Conservation (phyloP, 2,113 vertebrate species). For the Trachemys scripta region DNA sequence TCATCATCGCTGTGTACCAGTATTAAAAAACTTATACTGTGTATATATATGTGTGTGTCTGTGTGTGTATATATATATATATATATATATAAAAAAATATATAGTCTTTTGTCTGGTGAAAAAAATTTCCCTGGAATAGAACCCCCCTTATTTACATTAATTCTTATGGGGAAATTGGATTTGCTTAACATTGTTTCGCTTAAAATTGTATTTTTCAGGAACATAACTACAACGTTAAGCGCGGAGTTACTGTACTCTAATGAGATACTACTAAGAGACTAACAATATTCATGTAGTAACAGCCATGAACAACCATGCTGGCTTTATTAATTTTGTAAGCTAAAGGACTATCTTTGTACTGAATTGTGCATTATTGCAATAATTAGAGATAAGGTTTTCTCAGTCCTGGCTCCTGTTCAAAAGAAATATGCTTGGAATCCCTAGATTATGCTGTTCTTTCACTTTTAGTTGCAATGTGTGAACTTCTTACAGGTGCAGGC, state of each 20-base stretch:
- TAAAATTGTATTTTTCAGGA: no score
- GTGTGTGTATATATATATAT: no score
- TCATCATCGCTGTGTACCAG: no score
- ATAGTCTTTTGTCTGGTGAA: no score
- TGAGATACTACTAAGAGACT: background rate
- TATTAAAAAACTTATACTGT: no score
- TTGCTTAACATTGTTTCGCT: no score
- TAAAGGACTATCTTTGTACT: background rate
- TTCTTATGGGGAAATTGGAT: no score
- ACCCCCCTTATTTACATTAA: no score
- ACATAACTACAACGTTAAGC: no score
- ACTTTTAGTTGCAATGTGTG: background rate
- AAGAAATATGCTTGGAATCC: background rate
- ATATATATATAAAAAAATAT: no score
- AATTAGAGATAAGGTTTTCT: background rate
- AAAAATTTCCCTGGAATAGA: no score
- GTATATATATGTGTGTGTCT: no score
- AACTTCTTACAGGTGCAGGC: background rate
- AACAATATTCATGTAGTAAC: rapidly evolving
- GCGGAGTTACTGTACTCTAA: background rate
- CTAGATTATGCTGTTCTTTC: background rate
- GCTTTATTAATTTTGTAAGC: background rate
- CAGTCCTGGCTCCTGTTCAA: rapidly evolving
- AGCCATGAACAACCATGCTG: background rate
- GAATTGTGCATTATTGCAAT: background rate